Conservation (phyloP, 2,113 vertebrate species). For the Ramphastos sulfuratus region DNA sequence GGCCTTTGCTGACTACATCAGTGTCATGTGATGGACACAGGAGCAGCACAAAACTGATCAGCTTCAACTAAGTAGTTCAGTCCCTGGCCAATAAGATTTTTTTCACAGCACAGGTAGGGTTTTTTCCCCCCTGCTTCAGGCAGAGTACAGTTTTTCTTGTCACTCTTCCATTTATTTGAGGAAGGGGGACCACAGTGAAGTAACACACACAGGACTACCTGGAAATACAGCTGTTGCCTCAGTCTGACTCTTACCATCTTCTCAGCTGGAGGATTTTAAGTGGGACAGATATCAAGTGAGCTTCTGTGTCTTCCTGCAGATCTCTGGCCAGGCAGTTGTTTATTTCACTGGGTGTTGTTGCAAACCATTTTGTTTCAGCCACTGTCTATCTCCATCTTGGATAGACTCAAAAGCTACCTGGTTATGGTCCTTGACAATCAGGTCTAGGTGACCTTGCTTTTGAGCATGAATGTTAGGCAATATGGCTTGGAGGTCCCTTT, state of each 20-base stretch:
- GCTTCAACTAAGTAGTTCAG: not conserved
- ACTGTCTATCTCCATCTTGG: not conserved
- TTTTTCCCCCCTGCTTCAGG: not conserved
- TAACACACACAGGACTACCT: too few relatives aligned
- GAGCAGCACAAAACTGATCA: not conserved
- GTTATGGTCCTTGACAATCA: not conserved
- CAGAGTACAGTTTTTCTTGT: not conserved
- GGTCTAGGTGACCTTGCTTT: not conserved
- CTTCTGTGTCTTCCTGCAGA: not conserved
- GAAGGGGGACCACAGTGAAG: not conserved
- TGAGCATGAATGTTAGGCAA: not conserved
- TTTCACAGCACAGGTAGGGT: not conserved
- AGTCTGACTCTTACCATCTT: not conserved
- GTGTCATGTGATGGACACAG: slow-evolving; percentile 82
- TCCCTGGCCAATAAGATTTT: not conserved
- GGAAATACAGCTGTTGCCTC: too few relatives aligned
- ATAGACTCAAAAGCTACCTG: not conserved
- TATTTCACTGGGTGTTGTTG: not conserved
- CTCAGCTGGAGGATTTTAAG: not conserved
- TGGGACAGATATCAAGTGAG: not conserved
- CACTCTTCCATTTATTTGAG: not conserved
- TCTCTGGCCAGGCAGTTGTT: not conserved
- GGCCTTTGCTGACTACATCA: slow-evolving; percentile 88
- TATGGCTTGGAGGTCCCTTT: not conserved
- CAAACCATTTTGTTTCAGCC: not conserved